Percentiles rank a stretch among this genome's conserved stretches.
Conservation (phyloP, 2,113 vertebrate genomes). For the Mohoua ochrocephala region DNA sequence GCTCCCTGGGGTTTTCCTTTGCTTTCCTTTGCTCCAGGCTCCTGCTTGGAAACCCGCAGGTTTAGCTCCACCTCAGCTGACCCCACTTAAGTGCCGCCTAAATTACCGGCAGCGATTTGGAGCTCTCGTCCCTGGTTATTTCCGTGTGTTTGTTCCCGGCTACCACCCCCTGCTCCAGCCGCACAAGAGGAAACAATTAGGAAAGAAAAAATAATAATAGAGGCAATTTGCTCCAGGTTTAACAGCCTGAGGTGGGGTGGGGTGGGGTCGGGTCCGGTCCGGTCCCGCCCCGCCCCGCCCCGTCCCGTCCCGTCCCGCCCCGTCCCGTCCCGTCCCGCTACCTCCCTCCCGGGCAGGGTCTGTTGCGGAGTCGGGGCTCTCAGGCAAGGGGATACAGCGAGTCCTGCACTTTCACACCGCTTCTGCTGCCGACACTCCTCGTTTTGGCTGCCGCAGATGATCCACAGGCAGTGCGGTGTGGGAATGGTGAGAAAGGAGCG, state of each 20-base stretch:
- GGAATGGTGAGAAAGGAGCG: background rate
- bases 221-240: background rate
- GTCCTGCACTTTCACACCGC: background rate
- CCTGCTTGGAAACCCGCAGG: background rate
- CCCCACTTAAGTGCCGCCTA: background rate
- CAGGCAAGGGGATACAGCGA: background rate
- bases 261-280: too few relatives aligned
- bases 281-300: too few relatives aligned
- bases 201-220: background rate
- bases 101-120: background rate
- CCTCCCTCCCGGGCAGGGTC: background rate
- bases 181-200: background rate
- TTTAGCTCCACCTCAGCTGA: background rate
- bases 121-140: background rate
- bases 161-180: background rate
- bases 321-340: too few relatives aligned
- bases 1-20: background rate
- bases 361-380: background rate
- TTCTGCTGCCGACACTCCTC: background rate
- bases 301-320: too few relatives aligned
- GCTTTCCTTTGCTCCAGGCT: background rate
- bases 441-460: background rate
- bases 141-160: background rate
- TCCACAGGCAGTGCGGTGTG: background rate
- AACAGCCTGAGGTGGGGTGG: background rate